phyloP scores from a whole-genome alignment of 2,113 vertebrate species.

The Microtus richardsoni region DNA sequence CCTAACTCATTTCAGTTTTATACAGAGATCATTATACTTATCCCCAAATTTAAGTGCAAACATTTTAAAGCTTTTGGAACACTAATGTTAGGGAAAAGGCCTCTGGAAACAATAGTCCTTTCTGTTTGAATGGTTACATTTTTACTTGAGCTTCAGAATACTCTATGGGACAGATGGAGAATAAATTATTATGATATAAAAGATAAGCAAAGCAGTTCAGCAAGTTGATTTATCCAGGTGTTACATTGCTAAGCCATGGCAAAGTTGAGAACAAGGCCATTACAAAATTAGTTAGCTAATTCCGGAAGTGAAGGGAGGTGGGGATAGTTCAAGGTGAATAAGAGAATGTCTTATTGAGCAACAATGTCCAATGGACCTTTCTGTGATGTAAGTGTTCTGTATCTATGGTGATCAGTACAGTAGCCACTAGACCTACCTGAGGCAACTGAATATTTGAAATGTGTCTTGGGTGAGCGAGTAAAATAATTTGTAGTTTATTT shows the following conservation, averaged over 20 bases:
- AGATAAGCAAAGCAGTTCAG: slow-evolving; percentile 41
- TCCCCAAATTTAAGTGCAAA: slow-evolving; percentile 2
- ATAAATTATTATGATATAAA: not conserved
- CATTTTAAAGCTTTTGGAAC: not conserved
- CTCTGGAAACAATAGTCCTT: not conserved
- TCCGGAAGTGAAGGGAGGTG: slow-evolving; percentile 4
- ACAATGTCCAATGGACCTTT: not conserved
- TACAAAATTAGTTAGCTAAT: slow-evolving; percentile 21
- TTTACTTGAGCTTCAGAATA: not conserved
- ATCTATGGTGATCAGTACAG: not conserved
- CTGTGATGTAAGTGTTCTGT: not conserved
- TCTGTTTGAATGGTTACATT: slow-evolving; percentile 21
- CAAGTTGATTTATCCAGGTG: not conserved
- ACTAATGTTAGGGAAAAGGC: not conserved
- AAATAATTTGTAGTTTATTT: slow-evolving; percentile 11
- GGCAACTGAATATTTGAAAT: not conserved
- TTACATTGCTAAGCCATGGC: not conserved
- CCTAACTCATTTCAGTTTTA: not conserved
- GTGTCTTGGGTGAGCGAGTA: not conserved
- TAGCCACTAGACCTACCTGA: not conserved
- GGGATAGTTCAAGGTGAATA: not conserved
- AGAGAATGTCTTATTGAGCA: not conserved
- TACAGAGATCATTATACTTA: slow-evolving; percentile 15
- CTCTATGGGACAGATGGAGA: not conserved
- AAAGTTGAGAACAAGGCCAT: not conserved